These are phyloP conservation scores for Pseudoips prasinana DNA, from an alignment of 2,888 invertebrate genomes.

Conservation along the genomic window DNA sequence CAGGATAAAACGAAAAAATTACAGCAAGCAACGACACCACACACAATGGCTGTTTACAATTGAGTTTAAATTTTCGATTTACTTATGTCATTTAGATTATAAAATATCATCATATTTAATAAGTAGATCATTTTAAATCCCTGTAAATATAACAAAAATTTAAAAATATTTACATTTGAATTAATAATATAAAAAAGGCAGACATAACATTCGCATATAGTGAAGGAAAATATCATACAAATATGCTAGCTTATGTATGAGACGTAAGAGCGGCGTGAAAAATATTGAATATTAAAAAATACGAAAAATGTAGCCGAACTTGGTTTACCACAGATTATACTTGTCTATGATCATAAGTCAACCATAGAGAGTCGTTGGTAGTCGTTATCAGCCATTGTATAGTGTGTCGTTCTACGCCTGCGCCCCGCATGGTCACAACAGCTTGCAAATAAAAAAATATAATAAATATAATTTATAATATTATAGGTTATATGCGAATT, in stretches of 20 bases:
- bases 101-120: no score
- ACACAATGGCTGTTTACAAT: conserved; percentile 49
- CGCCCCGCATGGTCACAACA: conserved; percentile 62
- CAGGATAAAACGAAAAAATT: conserved; percentile 40
- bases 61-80: not conserved
- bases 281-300: conserved; percentile 6
- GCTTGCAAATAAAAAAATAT: conserved; percentile 64
- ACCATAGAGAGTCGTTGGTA: conserved; percentile 64
- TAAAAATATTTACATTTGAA: conserved; percentile 7
- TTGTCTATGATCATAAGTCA: conserved; percentile 57
- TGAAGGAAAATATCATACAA: conserved; percentile 6
- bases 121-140: no score
- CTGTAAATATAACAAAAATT: not conserved
- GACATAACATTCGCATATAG: conserved; percentile 5
- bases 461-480: conserved; percentile 29
- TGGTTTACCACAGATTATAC: conserved; percentile 52
- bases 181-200: conserved; percentile 1
- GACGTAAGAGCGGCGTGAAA: conserved; percentile 16
- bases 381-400: conserved; percentile 65
- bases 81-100: no score
- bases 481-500: conserved; percentile 19
- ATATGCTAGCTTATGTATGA: conserved; percentile 21
- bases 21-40: conserved; percentile 47
- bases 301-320: conserved; percentile 9
- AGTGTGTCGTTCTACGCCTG: conserved; percentile 61